Percentiles rank a stretch among this genome's conserved stretches.
Evolutionary conservation across 2,888 invertebrate genomes (phyloP).

Genomic region (Hofmannophila pseudospretella): DNA sequence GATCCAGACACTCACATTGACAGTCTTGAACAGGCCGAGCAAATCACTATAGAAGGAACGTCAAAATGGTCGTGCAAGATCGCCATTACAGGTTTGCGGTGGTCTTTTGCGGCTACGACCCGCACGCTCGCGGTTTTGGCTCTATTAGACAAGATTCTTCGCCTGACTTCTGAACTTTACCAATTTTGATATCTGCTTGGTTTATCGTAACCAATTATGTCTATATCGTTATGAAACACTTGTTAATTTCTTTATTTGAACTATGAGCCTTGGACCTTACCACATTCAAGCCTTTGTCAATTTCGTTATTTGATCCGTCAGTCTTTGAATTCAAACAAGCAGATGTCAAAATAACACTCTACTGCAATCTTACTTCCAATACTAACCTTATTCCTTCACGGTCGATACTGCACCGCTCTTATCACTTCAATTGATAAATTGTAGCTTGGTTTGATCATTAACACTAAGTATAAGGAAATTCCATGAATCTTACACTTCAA

Average conservation of each 20-base stretch:
- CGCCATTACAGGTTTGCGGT: slow-evolving; percentile 96
- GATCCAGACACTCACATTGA: slow-evolving; percentile 98
- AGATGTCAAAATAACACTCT: slow-evolving; percentile 58
- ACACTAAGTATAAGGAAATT: slow-evolving; percentile 57
- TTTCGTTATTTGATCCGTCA: no score
- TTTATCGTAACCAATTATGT: no score
- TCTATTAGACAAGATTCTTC: slow-evolving; percentile 74
- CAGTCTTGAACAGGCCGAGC: slow-evolving; percentile 98
- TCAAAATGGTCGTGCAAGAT: slow-evolving; percentile 99
- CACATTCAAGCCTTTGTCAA: no score
- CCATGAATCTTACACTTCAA: slow-evolving; percentile 67
- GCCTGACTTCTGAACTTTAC: slow-evolving; percentile 62
- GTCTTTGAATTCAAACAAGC: slow-evolving; percentile 21
- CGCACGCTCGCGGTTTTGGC: slow-evolving; percentile 74
- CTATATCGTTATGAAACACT: no score
- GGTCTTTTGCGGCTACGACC: slow-evolving; percentile 75
- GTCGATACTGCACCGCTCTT: slow-evolving; percentile 71
- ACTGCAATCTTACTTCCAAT: slow-evolving; percentile 62
- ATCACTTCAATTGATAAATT: slow-evolving; percentile 57
- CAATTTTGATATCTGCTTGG: slow-evolving; percentile 64
- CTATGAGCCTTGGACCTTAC: no score
- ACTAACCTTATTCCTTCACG: slow-evolving; percentile 62
- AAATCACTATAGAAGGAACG: slow-evolving; percentile 98
- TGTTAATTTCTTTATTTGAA: neutral
- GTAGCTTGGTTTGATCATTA: slow-evolving; percentile 57